Evolutionary conservation across 2,113 vertebrate species (phyloP).

Genomic region (Vulpes vulpes): DNA sequence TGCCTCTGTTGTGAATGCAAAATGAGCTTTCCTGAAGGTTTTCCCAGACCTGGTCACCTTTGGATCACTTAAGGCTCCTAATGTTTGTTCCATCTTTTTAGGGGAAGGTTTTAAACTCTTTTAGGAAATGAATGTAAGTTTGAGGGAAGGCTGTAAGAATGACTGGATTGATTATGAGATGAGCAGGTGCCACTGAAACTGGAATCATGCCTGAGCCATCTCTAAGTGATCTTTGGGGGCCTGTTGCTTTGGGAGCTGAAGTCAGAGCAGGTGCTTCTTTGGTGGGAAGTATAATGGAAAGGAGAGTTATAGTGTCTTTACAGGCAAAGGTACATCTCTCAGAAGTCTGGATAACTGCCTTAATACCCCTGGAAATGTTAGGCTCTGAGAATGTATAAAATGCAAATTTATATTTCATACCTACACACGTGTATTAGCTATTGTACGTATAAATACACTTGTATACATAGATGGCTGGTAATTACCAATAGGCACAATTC

Average conservation of each 20-base stretch:
- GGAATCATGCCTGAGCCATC: background rate
- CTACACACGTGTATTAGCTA: background rate
- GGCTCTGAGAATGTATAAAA: background rate
- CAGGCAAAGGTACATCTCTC: background rate
- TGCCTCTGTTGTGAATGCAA: conserved; percentile 78
- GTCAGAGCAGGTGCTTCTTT: background rate
- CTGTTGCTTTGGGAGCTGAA: background rate
- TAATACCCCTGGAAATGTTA: background rate
- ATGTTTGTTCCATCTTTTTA: conserved; percentile 36
- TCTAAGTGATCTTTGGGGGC: background rate
- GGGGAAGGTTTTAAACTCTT: background rate
- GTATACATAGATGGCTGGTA: background rate
- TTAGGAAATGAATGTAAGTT: background rate
- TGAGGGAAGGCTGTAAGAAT: background rate
- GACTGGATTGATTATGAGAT: background rate
- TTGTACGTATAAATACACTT: background rate
- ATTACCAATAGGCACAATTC: background rate
- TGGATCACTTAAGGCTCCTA: conserved; percentile 60
- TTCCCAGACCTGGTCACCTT: conserved; percentile 14
- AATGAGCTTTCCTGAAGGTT: conserved; percentile 80
- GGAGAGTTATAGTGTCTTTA: background rate
- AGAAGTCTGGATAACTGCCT: conserved; percentile 9
- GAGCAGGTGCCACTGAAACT: background rate
- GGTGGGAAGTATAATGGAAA: background rate
- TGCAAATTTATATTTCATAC: background rate